Conservation (phyloP, 1,140 invertebrate genomes). For the Drosophila pruinosa region DNA sequence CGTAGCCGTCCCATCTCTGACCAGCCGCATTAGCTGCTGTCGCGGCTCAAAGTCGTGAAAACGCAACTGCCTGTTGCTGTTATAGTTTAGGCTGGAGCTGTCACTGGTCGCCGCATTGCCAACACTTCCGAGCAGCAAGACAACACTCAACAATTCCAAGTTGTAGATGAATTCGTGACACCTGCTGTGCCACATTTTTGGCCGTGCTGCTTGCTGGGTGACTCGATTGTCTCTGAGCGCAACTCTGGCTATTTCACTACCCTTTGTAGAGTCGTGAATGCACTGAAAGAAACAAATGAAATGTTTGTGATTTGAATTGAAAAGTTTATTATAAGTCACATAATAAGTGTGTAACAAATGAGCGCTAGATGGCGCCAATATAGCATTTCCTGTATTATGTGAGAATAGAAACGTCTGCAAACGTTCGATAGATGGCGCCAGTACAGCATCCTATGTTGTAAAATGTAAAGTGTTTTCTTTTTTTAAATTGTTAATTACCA, state of each 20-base stretch:
- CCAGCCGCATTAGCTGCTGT: background rate
- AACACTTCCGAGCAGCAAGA: slow-evolving; percentile 20
- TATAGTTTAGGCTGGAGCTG: slow-evolving; percentile 16
- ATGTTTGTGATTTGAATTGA: too few species aligned
- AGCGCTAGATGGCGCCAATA: background rate
- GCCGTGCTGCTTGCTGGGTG: slow-evolving; percentile 37
- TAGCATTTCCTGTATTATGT: too few species aligned
- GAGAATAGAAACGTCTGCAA: too few species aligned
- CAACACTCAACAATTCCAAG: slow-evolving; percentile 21
- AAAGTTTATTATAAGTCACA: too few species aligned
- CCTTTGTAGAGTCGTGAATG: slow-evolving; percentile 20
- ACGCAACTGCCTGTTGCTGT: slow-evolving; percentile 39
- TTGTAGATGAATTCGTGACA: slow-evolving; percentile 10
- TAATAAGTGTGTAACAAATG: too few species aligned
- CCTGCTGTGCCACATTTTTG: slow-evolving; percentile 43
- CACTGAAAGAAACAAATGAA: slow-evolving; percentile 1
- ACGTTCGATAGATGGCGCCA: too few species aligned
- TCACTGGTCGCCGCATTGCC: slow-evolving; percentile 12
- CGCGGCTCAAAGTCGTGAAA: slow-evolving; percentile 75
- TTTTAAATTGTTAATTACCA: too few species aligned
- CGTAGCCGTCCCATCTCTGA: background rate
- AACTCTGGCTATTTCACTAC: background rate
- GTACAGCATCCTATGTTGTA: too few species aligned
- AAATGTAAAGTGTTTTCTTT: too few species aligned
- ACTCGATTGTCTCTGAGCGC: slow-evolving; percentile 35